phyloP scores from a whole-genome alignment of 2,113 vertebrate genomes.

The Neodontobutis hainanensis region DNA sequence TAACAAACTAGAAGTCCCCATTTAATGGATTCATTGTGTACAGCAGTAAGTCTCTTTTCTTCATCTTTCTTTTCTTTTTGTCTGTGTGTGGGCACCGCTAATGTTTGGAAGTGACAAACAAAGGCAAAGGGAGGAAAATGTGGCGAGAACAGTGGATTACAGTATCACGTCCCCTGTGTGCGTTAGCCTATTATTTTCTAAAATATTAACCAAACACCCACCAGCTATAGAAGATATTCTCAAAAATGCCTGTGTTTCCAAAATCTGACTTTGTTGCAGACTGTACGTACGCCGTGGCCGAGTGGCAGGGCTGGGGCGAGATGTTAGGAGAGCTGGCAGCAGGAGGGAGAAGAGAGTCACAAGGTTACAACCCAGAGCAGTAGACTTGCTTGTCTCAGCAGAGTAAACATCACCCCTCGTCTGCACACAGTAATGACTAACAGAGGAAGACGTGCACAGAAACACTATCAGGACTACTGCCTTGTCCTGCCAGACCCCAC shows the following conservation, averaged over 20 bases:
- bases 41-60: conserved; percentile 50
- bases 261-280: conserved; percentile 34
- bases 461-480: conserved; percentile 68
- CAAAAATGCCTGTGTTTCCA: conserved; percentile 26
- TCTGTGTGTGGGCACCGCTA: conserved; percentile 61
- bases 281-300: conserved; percentile 19
- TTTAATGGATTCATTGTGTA: conserved; percentile 42
- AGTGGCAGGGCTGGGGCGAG: conserved; percentile 54
- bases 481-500: conserved; percentile 61
- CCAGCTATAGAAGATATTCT: conserved; percentile 29
- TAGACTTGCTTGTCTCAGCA: conserved; percentile 81
- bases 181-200: conserved; percentile 63
- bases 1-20: conserved; percentile 49
- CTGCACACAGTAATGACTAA: conserved; percentile 81
- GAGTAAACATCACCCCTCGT: conserved; percentile 79
- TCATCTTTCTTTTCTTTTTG: conserved; percentile 28
- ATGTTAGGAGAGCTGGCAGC: conserved; percentile 73
- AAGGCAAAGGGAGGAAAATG: conserved; percentile 59
- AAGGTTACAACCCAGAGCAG: conserved; percentile 79
- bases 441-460: conserved; percentile 74
- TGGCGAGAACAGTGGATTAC: conserved; percentile 49
- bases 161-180: conserved; percentile 60
- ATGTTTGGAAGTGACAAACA: conserved; percentile 66
- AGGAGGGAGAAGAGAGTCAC: conserved; percentile 74
- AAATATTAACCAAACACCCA: conserved; percentile 62